Percentiles rank a stretch among this genome's conserved stretches.
phyloP scores from a whole-genome alignment of 2,888 invertebrate genomes.

The Clunio marinus region DNA sequence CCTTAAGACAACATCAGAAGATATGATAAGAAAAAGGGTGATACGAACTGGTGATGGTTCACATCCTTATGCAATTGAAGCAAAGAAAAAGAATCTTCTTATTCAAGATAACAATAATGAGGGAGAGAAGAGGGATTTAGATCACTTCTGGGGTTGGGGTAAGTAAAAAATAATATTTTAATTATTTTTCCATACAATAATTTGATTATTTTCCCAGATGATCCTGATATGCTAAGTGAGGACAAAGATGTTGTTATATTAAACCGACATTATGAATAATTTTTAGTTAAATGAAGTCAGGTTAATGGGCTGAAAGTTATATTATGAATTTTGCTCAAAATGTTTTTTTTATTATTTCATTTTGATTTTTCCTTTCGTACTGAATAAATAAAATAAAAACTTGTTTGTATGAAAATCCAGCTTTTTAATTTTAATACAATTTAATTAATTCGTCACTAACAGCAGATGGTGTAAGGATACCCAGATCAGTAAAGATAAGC shows the following conservation, averaged over 20 bases:
- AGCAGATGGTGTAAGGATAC: slow-evolving; percentile 92
- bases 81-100: not conserved
- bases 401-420: not conserved
- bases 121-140: slow-evolving; percentile 6
- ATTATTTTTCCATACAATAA: no score
- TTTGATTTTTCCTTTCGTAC: not conserved
- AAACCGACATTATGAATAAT: slow-evolving; percentile 9
- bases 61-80: slow-evolving; percentile 46
- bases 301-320: not conserved
- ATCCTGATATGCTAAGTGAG: not conserved
- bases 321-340: not conserved
- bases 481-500: slow-evolving; percentile 90
- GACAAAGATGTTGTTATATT: not conserved
- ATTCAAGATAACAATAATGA: slow-evolving; percentile 6
- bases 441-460: slow-evolving; percentile 97
- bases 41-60: slow-evolving; percentile 70
- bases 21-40: slow-evolving; percentile 66
- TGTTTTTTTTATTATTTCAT: not conserved
- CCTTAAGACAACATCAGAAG: slow-evolving; percentile 69
- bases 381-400: not conserved
- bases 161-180: no score
- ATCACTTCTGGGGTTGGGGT: slow-evolving; percentile 28
- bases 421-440: slow-evolving; percentile 60
- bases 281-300: slow-evolving; percentile 11
- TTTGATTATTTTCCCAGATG: no score